Evolutionary conservation across 2,888 invertebrate genomes (phyloP).

Genomic region (Aphelenchoides bicaudatus): DNA sequence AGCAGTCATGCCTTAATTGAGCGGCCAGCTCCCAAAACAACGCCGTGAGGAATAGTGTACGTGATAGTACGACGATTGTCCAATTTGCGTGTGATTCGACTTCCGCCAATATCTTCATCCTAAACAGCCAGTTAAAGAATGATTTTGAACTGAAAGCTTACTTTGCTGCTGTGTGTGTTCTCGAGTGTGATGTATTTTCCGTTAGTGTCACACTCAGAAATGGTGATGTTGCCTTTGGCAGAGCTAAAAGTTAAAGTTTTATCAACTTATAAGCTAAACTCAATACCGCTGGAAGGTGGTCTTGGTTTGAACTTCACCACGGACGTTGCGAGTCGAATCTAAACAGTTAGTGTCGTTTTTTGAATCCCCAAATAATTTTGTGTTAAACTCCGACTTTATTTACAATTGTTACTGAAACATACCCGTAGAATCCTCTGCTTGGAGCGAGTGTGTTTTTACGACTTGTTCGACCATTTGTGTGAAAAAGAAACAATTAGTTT

Average conservation of each 20-base stretch:
- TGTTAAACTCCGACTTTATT: too few species aligned
- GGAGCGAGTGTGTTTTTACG: slow-evolving; percentile 61
- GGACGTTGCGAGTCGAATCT: slow-evolving; percentile 59
- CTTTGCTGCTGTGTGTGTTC: slow-evolving; percentile 62
- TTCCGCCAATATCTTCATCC: slow-evolving; percentile 62
- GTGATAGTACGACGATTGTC: slow-evolving; percentile 52
- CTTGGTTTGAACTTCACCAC: slow-evolving; percentile 62
- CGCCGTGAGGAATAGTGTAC: slow-evolving; percentile 43
- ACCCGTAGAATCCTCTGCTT: slow-evolving; percentile 60
- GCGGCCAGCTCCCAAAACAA: slow-evolving; percentile 39
- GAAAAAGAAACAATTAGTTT: slow-evolving; percentile 39
- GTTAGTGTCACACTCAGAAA: slow-evolving; percentile 63
- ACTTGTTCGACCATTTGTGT: slow-evolving; percentile 61
- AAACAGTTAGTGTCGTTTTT: too few species aligned
- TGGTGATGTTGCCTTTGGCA: slow-evolving; percentile 64
- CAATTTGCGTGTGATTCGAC: slow-evolving; percentile 60
- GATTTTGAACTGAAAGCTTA: slow-evolving; percentile 18
- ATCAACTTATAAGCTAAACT: too few species aligned
- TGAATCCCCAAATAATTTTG: too few species aligned
- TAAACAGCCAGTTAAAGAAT: slow-evolving; percentile 27
- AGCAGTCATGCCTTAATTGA: slow-evolving; percentile 40
- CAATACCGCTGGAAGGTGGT: slow-evolving; percentile 66
- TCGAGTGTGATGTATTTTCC: slow-evolving; percentile 64
- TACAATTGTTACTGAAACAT: too few species aligned
- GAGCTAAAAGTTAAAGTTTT: too few species aligned